phyloP scores from a whole-genome alignment of 2,113 vertebrate genomes.

The Grantiella picta region DNA sequence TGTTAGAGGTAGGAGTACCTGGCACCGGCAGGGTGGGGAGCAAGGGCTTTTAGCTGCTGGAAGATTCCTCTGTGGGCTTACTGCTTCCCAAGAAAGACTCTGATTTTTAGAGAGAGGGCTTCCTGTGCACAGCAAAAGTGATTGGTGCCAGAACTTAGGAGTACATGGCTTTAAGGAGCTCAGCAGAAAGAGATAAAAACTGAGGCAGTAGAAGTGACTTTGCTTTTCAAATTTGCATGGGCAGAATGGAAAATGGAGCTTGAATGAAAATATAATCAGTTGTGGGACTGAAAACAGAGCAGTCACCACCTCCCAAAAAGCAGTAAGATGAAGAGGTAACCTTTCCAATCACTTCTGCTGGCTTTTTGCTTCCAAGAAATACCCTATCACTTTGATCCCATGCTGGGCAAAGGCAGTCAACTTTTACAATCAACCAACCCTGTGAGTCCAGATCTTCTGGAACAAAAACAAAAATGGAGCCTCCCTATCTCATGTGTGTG shows the following conservation, averaged over 20 bases:
- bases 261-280: background rate
- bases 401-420: background rate
- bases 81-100: background rate
- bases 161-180: background rate
- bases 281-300: background rate
- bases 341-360: accelerated
- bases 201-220: background rate
- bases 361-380: background rate
- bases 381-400: background rate
- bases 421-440: background rate
- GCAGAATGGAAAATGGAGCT: background rate
- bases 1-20: background rate
- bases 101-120: background rate
- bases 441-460: background rate
- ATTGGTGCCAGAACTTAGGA: background rate
- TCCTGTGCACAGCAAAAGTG: background rate
- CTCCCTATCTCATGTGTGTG: accelerated
- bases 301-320: background rate
- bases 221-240: background rate
- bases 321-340: background rate
- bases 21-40: background rate
- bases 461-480: background rate
- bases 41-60: background rate
- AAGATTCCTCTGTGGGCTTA: background rate
- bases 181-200: background rate